These are phyloP conservation scores for Drosophila paulistorum DNA, from an alignment of 1,140 invertebrate genomes.

Conservation along the genomic window DNA sequence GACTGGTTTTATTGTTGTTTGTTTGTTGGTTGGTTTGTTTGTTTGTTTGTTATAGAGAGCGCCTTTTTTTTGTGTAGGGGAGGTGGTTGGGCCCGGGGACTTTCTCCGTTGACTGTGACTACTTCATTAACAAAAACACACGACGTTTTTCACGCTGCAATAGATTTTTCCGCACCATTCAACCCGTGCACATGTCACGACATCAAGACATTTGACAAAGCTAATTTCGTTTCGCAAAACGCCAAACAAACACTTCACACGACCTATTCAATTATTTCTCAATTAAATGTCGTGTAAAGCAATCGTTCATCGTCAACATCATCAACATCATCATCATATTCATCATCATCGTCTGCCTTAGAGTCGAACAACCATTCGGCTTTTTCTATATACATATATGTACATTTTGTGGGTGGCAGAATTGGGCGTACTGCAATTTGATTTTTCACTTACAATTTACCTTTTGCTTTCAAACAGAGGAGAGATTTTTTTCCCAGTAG, in stretches of 20 bases:
- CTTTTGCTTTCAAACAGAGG: slow-evolving; percentile 24
- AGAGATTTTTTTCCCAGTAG: slow-evolving; percentile 1
- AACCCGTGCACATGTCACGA: slow-evolving; percentile 58
- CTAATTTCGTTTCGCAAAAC: slow-evolving; percentile 71
- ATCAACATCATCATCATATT: slow-evolving; percentile 25
- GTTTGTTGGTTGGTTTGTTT: slow-evolving; percentile 6
- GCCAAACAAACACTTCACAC: slow-evolving; percentile 79
- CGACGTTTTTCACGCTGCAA: slow-evolving; percentile 73
- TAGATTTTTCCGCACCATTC: slow-evolving; percentile 68
- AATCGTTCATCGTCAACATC: slow-evolving; percentile 50
- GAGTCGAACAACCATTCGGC: slow-evolving; percentile 10
- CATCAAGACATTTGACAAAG: slow-evolving; percentile 67
- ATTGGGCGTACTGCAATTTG: slow-evolving; percentile 62
- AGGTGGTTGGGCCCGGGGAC: slow-evolving; percentile 34
- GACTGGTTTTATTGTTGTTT: slow-evolving; percentile 21
- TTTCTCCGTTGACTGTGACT: slow-evolving; percentile 76
- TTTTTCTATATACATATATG: background rate
- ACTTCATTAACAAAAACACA: slow-evolving; percentile 73
- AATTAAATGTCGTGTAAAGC: slow-evolving; percentile 79
- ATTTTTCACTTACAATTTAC: slow-evolving; percentile 63
- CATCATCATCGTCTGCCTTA: slow-evolving; percentile 25
- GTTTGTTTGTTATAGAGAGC: slow-evolving; percentile 46
- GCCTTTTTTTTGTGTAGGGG: too few relatives aligned
- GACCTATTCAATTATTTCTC: slow-evolving; percentile 81
- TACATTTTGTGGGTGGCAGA: slow-evolving; percentile 15